Percentiles rank a stretch among this genome's conserved stretches.
Conservation (phyloP, 2,888 invertebrate genomes). For the Acanthacorydalis orientalis region DNA sequence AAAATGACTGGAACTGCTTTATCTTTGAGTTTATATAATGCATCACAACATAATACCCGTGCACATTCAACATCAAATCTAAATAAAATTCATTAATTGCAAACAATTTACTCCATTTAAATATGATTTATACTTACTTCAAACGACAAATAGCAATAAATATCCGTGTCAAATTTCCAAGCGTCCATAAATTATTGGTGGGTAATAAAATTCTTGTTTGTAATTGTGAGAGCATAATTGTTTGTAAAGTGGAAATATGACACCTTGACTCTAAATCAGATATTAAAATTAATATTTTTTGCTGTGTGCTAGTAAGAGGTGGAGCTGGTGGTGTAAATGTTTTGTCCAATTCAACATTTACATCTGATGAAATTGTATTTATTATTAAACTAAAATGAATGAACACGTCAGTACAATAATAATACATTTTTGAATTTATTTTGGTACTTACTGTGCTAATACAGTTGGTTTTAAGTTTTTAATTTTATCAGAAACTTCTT, state of each 20-base stretch:
- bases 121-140: not conserved
- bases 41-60: constrained; percentile 27
- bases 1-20: constrained; percentile 23
- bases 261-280: constrained; percentile 18
- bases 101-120: not conserved
- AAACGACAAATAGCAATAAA: not conserved
- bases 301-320: constrained; percentile 25
- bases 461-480: not conserved
- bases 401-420: not conserved
- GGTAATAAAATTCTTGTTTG: constrained; percentile 11
- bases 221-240: constrained; percentile 10
- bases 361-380: constrained; percentile 13
- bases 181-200: not conserved
- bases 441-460: not conserved
- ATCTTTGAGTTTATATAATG: constrained; percentile 25
- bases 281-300: constrained; percentile 24
- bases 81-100: not conserved
- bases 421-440: not conserved
- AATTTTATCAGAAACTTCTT: not conserved
- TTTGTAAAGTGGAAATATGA: constrained; percentile 12
- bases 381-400: constrained; percentile 15
- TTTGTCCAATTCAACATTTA: constrained; percentile 19
- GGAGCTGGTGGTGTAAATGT: constrained; percentile 28
- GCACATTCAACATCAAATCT: constrained; percentile 22
- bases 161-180: not conserved